phyloP scores from a whole-genome alignment of 2,113 vertebrate genomes.

The Dicerorhinus sumatrensis region DNA sequence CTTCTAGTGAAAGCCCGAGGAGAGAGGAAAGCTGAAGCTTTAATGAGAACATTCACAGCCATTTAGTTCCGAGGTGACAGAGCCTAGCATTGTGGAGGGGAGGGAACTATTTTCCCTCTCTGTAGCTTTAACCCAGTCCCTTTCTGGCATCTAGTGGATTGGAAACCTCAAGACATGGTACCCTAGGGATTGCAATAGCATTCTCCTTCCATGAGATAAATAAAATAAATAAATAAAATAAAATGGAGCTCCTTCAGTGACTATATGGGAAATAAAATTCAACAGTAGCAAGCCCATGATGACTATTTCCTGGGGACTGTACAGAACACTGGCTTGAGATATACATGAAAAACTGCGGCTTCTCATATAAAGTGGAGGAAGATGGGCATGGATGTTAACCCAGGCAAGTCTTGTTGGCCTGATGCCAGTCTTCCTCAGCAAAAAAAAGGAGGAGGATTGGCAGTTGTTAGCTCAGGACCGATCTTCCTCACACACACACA shows the following conservation, averaged over 20 bases:
- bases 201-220: neutral
- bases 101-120: neutral
- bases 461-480: too few species aligned
- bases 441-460: too few species aligned
- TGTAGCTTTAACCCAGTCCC: neutral
- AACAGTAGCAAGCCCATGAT: neutral
- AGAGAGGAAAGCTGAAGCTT: neutral
- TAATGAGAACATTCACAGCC: neutral
- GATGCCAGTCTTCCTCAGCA: too few species aligned
- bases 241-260: neutral
- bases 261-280: neutral
- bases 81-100: accelerated
- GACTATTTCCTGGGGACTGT: neutral
- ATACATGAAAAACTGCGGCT: neutral
- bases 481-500: too few species aligned
- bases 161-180: neutral
- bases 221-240: too few species aligned
- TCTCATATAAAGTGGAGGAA: too few species aligned
- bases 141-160: neutral
- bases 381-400: too few species aligned
- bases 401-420: too few species aligned
- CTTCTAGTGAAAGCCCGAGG: neutral
- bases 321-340: neutral
- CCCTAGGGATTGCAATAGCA: accelerated
- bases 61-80: neutral